These are phyloP conservation scores for Rutpela maculata DNA, from an alignment of 2,888 invertebrate genomes.

Conservation along the genomic window DNA sequence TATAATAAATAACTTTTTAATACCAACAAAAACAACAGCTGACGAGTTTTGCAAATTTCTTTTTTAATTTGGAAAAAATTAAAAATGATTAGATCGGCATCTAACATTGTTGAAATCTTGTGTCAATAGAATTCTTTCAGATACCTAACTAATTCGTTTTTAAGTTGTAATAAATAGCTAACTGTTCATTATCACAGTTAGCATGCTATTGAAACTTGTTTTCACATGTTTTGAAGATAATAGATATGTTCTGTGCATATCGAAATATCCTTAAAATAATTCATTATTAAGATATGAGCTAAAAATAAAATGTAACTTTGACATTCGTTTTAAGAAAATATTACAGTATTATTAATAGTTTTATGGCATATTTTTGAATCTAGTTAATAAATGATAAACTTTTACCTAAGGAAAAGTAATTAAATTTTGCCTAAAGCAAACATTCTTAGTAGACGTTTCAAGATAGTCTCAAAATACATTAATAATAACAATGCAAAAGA, in stretches of 20 bases:
- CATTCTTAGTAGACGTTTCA: no score
- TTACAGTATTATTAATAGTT: no score
- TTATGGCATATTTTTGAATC: no score
- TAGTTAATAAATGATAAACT: no score
- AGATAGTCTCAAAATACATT: no score
- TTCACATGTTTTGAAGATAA: not conserved
- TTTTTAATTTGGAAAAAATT: not conserved
- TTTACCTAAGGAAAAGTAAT: no score
- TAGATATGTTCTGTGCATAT: not conserved
- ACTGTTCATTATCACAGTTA: not conserved
- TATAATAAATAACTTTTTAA: not conserved
- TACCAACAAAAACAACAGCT: not conserved
- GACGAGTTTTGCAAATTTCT: not conserved
- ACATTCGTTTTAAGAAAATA: no score
- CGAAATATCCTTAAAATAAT: not conserved
- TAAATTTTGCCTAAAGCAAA: no score
- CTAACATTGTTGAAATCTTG: not conserved
- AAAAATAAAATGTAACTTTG: no score
- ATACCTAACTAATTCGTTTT: not conserved
- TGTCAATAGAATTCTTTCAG: not conserved
- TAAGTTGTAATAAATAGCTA: not conserved
- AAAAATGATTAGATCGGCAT: not conserved
- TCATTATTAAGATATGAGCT: not conserved
- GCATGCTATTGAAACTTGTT: not conserved
- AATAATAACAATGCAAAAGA: no score